phyloP scores from a whole-genome alignment of 2,113 vertebrate species.

The Crotalus horridus region DNA sequence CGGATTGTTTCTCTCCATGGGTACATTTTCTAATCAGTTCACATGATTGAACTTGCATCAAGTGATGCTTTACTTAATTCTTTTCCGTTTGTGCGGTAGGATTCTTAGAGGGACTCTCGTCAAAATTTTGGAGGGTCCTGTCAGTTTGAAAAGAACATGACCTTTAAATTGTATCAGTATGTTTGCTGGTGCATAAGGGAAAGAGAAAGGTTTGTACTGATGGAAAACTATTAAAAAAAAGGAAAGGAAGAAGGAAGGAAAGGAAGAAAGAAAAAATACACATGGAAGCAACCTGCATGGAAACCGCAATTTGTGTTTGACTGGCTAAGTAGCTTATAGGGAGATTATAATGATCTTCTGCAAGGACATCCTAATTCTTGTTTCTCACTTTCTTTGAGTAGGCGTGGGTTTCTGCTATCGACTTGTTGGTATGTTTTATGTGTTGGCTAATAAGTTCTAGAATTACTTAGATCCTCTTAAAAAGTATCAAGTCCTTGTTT shows the following conservation, averaged over 20 bases:
- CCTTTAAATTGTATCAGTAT: slow-evolving; percentile 99
- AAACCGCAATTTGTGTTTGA: slow-evolving; percentile 70
- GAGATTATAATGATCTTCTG: background rate
- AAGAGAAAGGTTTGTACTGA: slow-evolving; percentile 86
- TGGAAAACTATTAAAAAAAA: slow-evolving; percentile 78
- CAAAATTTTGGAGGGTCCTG: slow-evolving; percentile 97
- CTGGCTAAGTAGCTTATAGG: slow-evolving; percentile 21
- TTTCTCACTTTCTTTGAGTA: background rate
- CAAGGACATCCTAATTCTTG: background rate
- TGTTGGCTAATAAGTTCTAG: background rate
- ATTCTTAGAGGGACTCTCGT: slow-evolving; percentile 90
- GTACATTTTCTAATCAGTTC: slow-evolving; percentile 83
- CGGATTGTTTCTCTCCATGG: slow-evolving; percentile 60
- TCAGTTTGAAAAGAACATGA: slow-evolving; percentile 99
- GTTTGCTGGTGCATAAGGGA: slow-evolving; percentile 98
- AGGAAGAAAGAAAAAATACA: slow-evolving; percentile 61
- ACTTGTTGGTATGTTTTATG: background rate
- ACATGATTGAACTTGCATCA: slow-evolving; percentile 81
- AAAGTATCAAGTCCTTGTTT: background rate
- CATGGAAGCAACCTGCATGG: slow-evolving; percentile 61
- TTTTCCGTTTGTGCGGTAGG: slow-evolving; percentile 74
- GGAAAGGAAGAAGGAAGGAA: background rate
- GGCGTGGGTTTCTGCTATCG: background rate
- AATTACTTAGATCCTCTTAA: background rate
- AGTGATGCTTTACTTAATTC: slow-evolving; percentile 87